Evolutionary conservation across 2,113 vertebrate genomes (phyloP), one percentile per base, ranked within the genome.

Genomic region (Brienomyrus brachyistius): DNA sequence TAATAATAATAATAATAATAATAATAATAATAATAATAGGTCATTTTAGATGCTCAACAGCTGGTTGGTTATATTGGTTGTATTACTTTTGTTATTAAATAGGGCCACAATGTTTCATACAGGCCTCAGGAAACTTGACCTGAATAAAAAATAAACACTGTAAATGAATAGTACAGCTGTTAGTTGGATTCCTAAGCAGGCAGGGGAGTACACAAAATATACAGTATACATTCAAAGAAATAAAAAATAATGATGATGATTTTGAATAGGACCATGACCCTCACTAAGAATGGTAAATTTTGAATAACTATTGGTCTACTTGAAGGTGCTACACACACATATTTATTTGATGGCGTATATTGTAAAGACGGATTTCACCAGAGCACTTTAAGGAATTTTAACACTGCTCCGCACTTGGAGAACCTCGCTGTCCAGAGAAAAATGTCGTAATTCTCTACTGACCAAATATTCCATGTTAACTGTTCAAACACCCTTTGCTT

Each of bases 401-500:
- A 45, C 40, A 23, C 15, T 40, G 35, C 35, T 40, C 35, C 35
- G 35, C 35, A 40, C 35, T 40, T 40, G 40, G 40, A 40, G 40
- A 87, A 40, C 27, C 13, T 51, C 48, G 5, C 31, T 86, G 48
- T 86, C 51, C 51, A 52, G 85, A 52, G 51, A 54, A 84, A 52
- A 52, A 35, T 56, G 85, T 48, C 51, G 45, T 87, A 52, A 52
- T 52, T 52, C 51, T 10, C 27, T 50, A 2, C 31, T 19, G 27
- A 35, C 27, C 85, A 87, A 87, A 54, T 87, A 87, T 51, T 86
- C 11, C 48, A 50, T 87, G 85, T 51, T 87, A 87, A 87, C 19
- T 54, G 85, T 87, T 35, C 85, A 87, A 89, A 89, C 23, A 54
- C 74, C 17, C 10, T 9, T 54, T 54, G 31, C 88, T 82, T 89